Percentiles rank a stretch among this genome's conserved stretches.
phyloP scores from a whole-genome alignment of 2,113 vertebrate genomes.

The Coptodon bakossiorum region DNA sequence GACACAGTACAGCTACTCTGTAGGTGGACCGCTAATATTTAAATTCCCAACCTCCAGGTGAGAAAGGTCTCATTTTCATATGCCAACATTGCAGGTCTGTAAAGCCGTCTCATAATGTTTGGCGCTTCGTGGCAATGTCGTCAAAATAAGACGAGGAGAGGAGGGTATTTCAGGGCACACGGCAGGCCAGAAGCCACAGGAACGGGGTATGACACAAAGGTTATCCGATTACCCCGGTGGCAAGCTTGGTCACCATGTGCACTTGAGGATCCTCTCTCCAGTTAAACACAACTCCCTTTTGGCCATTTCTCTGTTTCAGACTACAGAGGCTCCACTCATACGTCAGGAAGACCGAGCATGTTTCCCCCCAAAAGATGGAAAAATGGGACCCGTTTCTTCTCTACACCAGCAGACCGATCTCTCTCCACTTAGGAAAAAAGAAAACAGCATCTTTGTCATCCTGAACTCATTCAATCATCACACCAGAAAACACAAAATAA shows the following conservation, averaged over 20 bases:
- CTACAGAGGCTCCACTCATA: conserved; percentile 38
- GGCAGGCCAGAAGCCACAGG: not conserved
- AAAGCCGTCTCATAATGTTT: conserved; percentile 31
- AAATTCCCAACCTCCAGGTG: not conserved
- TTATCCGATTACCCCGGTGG: not conserved
- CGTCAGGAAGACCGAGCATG: conserved; percentile 44
- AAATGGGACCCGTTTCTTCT: conserved; percentile 30
- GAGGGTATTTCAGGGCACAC: not conserved
- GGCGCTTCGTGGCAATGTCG: conserved; percentile 36
- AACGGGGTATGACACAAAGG: not conserved
- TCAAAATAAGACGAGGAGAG: conserved; percentile 42
- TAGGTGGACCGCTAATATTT: not conserved
- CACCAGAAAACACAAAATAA: conserved; percentile 15
- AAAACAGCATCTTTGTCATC: conserved; percentile 48
- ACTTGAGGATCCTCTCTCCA: conserved; percentile 3
- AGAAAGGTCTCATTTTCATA: not conserved
- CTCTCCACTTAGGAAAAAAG: conserved; percentile 1
- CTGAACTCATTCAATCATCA: conserved; percentile 71
- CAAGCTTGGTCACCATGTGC: not conserved
- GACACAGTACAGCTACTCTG: not conserved
- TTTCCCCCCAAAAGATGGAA: conserved; percentile 16
- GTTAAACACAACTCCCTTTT: conserved; percentile 53
- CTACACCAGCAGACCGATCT: not conserved
- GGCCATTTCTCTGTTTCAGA: conserved; percentile 29
- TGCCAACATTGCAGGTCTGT: not conserved